Conservation (phyloP, 2,797 vertebrate species). For the Pteronotus mesoamericanus region DNA sequence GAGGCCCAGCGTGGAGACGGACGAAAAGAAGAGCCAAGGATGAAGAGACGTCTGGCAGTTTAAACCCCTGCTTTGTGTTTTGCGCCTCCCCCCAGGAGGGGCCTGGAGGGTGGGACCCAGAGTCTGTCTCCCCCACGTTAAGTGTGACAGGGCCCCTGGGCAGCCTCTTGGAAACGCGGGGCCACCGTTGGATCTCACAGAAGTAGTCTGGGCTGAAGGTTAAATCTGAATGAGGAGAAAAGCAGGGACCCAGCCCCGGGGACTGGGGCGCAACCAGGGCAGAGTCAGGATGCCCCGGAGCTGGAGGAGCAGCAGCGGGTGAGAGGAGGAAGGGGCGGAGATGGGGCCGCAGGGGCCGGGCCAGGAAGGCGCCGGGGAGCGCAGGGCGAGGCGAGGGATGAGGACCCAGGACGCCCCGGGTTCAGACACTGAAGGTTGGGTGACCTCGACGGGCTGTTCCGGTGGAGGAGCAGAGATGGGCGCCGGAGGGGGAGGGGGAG, state of each 20-base stretch:
- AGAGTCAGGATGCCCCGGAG: background rate
- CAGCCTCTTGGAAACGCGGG: too few species aligned
- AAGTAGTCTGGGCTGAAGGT: background rate
- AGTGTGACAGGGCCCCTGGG: rapidly evolving
- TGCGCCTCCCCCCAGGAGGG: too few species aligned
- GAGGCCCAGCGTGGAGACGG: background rate
- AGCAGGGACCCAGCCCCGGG: background rate
- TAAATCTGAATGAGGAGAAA: background rate
- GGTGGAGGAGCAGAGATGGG: rapidly evolving
- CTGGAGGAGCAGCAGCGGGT: too few species aligned
- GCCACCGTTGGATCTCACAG: background rate
- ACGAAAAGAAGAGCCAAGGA: background rate
- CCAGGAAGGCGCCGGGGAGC: rapidly evolving
- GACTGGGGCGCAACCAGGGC: background rate
- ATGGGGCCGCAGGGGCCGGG: background rate
- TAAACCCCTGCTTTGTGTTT: too few species aligned
- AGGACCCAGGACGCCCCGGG: background rate
- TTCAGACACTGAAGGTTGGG: rapidly evolving
- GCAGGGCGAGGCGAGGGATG: too few species aligned
- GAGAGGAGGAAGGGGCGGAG: background rate
- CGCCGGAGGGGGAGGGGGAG: too few species aligned
- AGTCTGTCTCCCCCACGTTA: background rate
- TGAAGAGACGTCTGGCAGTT: background rate
- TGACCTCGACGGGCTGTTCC: background rate
- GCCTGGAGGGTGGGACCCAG: background rate